Base-by-base conservation (phyloP, 1,140 invertebrate genomes). In the Calycopis cecrops region DNA sequence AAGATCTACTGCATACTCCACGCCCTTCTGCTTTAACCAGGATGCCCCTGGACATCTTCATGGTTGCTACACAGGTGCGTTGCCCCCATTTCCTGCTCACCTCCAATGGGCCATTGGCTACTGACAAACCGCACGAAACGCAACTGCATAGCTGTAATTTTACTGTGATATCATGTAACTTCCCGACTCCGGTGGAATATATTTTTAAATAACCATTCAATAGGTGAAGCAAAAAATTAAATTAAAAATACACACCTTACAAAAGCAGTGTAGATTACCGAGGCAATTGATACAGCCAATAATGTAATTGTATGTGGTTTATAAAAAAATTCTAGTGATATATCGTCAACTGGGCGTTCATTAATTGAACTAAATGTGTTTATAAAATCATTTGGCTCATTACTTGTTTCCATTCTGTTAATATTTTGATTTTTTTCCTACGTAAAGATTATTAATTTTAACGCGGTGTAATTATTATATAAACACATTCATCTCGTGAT, bases 301-400 rank as follows among this genome's bases (percentile, higher is more conserved):
- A 99, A 82, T 17, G 97, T 97, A 57, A 99, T 95, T 0, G 97
- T 99, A 78, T 99, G 98, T n/a, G 98, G 97, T 85, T 96, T 98
- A 78, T 99, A 99, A 84, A 99, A 99, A 80, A 98, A 95, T 80
- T 98, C 94, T 65, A 99, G 88, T 7, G 97, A 98, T 72, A 99
- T 99, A 88, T 99, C 97, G 84, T 99, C 97, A 1, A 99, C 98
- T 10, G 95, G 94, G 63, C 95, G 92, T 83, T 98, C 96, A 83
- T 98, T 98, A 52, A 98, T 96, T 44, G 91, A 92, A 65, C 91
- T 91, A 87, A 96, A 97, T 60, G 93, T 93, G 63, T 95, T 92
- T 10, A 69, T 69, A 64, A 68, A 70, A 48, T 85, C 82, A 60
- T 68, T 72, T 35, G 62, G 52, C 18, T 62, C 54, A 14, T 58